Evolutionary conservation across 2,113 vertebrate genomes (phyloP).

Genomic region (Origma solitaria): DNA sequence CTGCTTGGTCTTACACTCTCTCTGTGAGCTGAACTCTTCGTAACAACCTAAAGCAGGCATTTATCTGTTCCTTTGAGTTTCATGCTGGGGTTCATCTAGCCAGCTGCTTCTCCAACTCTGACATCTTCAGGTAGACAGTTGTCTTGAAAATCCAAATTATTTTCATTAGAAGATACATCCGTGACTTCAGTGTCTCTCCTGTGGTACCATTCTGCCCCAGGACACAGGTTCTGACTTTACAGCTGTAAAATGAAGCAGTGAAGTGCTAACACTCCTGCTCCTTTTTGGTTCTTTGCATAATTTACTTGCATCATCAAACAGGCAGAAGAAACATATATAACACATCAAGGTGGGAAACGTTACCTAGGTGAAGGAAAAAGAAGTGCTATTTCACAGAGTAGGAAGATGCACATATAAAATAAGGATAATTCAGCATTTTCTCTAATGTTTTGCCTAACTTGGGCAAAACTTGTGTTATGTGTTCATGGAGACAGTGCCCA

Average conservation of each 20-base stretch:
- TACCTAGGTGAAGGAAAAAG: not conserved
- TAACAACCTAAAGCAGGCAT: not conserved
- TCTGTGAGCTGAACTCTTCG: not conserved
- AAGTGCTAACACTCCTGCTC: not conserved
- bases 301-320: not conserved
- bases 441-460: not conserved
- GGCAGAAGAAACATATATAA: not conserved
- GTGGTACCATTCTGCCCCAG: not conserved
- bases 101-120: not conserved
- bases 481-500: not conserved
- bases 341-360: not conserved
- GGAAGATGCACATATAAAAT: not conserved
- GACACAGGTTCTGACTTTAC: not conserved
- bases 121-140: not conserved
- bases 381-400: not conserved
- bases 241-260: not conserved
- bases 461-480: not conserved
- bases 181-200: not conserved
- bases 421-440: not conserved
- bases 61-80: not conserved
- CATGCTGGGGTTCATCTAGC: not conserved
- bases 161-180: not conserved
- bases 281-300: not conserved
- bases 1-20: not conserved
- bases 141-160: not conserved